Base-by-base conservation (phyloP, 2,888 invertebrate genomes). In the Periphyllus acericola region DNA sequence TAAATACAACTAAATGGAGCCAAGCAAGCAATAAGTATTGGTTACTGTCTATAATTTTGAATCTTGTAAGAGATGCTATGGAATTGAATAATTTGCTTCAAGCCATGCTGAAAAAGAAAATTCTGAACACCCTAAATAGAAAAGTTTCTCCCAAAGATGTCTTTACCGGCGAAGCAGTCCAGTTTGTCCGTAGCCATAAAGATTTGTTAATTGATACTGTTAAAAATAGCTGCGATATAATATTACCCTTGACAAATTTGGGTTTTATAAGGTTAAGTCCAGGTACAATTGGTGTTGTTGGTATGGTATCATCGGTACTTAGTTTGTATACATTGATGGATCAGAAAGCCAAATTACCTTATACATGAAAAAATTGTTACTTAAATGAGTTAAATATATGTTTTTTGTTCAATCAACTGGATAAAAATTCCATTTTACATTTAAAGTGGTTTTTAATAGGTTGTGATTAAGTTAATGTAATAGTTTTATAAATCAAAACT, bases 211-310 rank as follows among this genome's bases (percentile, higher is more conserved):
- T 97, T 89, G 98, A 98, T 92, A 95, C 96, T 0, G 91, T 96
- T 9, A 97, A 97, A 91, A 98, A 98, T 92, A 92, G 94, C 17
- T 96, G 96, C 92, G 98, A 98, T 92, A 92, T 98, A 88, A 95
- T 97, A 90, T 95, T 98, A 91, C 98, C 98, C 0, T 92, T 98
- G 89, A 95, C 96, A 89, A 94, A 95, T 11, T 92, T 98, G 90
- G 97, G 96, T 0, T 95, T 95, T 91, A 93, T 95, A 0, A 95
- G 94, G 90, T 91, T 97, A 19, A 95, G 95, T 89, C 95, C 97
- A 0, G 95, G 96, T 89, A 93, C 94, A 36, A 93, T 97, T 87
- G 98, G 98, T 0, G 90, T 95, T 14, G 92, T 97, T 32, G 98
- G 98, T 8, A 93, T 95, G 0, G 91, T 97, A 84, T 97, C 97